Base-by-base conservation (phyloP, 1,140 invertebrate genomes). In the Nilaparvata lugens region DNA sequence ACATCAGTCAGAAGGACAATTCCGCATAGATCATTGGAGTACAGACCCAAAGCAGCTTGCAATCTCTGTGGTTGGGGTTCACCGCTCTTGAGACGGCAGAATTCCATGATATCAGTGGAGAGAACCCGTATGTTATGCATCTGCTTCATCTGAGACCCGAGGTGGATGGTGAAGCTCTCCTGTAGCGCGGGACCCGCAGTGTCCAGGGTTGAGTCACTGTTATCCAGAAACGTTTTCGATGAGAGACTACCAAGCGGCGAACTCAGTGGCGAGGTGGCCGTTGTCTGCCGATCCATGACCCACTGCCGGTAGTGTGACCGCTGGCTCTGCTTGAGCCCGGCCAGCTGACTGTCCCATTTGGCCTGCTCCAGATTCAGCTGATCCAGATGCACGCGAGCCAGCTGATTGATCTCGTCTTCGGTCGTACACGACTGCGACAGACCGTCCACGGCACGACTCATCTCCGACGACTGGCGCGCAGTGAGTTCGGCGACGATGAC, bases 121-220 rank as follows among this genome's bases (percentile, higher is more conserved):
- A 97, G 76, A 57, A 99, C 85, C 54, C 95, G 79, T 64, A 98
- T 87, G 76, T 99, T 99, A 75, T 99, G 95, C 80, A 95, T 98
- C 70, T 97, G 93, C 76, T 99, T 99, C 75, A 98, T 83, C 76
- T 99, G 96, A 2, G 94, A 93, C 60, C 95, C 95, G 58, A 97
- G 78, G 78, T 97, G 93, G 68, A 97, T 97, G 14, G 94, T 98
- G 71, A 97, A 97, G 76, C 94, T 97, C 78, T 97, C 94, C 76
- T 97, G 93, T 68, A 91, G 67, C 2, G 55, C 31, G 7, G 59
- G 59, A 43, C 51, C 48, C 2, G 28, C 24, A 3, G 59, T 13
- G 23, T 60, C 59, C 2, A 51, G n/a, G 11, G 31, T 16, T 1
- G 31, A 13, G 25, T 53, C 59, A 45, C 51, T 60, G 4, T 23